Conservation (phyloP, 2,113 vertebrate genomes). For the Zosterops pallidus region DNA sequence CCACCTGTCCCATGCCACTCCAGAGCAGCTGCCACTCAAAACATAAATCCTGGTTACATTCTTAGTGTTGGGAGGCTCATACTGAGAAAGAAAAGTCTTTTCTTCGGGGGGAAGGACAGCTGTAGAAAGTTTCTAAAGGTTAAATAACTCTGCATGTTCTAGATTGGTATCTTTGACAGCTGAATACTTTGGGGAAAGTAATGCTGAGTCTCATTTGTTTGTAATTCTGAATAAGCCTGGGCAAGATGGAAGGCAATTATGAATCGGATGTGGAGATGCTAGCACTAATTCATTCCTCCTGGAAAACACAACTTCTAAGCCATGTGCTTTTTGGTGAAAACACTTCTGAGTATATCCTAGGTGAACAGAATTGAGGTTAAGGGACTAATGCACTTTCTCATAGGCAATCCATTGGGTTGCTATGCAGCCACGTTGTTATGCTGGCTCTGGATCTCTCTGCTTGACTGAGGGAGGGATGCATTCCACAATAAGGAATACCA, state of each 20-base stretch:
- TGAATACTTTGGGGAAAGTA: neutral
- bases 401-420: neutral
- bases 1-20: rapidly evolving
- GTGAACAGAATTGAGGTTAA: neutral
- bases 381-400: rapidly evolving
- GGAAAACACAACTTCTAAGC: neutral
- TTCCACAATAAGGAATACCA: neutral
- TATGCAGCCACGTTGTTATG: neutral
- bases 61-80: neutral
- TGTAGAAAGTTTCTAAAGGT: neutral
- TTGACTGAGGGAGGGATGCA: neutral
- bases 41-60: neutral
- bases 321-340: neutral
- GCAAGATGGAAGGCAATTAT: neutral
- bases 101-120: neutral
- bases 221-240: neutral
- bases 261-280: neutral
- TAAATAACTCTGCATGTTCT: neutral
- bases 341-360: neutral
- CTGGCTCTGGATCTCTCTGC: neutral
- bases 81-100: neutral
- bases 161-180: neutral
- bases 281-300: neutral
- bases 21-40: neutral
- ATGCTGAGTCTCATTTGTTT: neutral